phyloP scores from a whole-genome alignment of 2,888 invertebrate species.

The Pseudanteris insignis region DNA sequence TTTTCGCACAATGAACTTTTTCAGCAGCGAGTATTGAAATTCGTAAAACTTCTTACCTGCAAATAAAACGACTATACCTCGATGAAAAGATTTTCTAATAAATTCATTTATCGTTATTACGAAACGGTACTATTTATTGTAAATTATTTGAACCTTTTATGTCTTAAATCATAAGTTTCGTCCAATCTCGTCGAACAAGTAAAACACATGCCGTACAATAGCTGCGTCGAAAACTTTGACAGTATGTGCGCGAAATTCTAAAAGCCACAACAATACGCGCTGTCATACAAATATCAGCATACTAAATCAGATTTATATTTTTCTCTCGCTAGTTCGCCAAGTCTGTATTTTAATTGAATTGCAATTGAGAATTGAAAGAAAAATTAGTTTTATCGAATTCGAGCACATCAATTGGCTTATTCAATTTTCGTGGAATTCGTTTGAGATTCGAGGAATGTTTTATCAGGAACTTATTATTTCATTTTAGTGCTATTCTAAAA shows the following conservation, averaged over 20 bases:
- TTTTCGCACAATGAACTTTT: no score
- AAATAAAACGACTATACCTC: no score
- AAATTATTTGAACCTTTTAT: slow-evolving; percentile 11
- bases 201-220: slow-evolving; percentile 28
- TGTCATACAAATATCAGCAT: slow-evolving; percentile 40
- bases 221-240: slow-evolving; percentile 42
- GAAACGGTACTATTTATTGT: no score
- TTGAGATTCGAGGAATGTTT: slow-evolving; percentile 7
- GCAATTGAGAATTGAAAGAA: background rate
- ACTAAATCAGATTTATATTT: slow-evolving; percentile 45
- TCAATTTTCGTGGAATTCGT: slow-evolving; percentile 1
- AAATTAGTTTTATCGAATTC: background rate
- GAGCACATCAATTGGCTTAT: slow-evolving; percentile 5
- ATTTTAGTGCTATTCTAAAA: no score
- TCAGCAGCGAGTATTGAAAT: no score
- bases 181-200: slow-evolving; percentile 3
- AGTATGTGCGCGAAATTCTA: slow-evolving; percentile 39
- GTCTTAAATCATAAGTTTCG: slow-evolving; percentile 40
- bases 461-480: slow-evolving; percentile 6
- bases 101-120: no score
- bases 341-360: slow-evolving; percentile 17
- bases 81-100: no score
- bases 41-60: no score
- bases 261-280: slow-evolving; percentile 42
- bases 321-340: slow-evolving; percentile 16